Percentiles rank a stretch among this genome's conserved stretches.
Conservation (phyloP, 2,797 vertebrate species). For the Eurystomus glaucurus region DNA sequence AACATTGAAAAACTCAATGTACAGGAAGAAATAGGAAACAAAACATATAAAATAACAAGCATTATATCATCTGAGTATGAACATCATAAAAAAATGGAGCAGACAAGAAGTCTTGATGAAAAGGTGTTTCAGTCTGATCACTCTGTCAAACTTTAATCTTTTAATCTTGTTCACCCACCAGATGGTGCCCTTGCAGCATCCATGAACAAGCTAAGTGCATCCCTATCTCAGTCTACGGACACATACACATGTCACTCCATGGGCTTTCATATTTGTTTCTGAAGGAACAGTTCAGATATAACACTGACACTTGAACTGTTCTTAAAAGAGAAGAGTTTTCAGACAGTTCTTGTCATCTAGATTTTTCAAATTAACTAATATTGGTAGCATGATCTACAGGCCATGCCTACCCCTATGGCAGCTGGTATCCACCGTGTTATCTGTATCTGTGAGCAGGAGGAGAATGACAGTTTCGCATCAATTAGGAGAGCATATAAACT, state of each 20-base stretch:
- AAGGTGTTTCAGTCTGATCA: rapidly evolving
- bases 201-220: rapidly evolving
- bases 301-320: neutral
- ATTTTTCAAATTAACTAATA: conserved; percentile 68
- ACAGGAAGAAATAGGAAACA: neutral
- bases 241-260: rapidly evolving
- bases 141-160: neutral
- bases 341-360: neutral
- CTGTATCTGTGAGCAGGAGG: neutral
- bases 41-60: neutral
- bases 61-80: neutral
- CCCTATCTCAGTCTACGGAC: neutral
- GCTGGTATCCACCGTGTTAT: neutral
- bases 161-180: neutral
- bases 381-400: neutral
- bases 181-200: conserved; percentile 65
- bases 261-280: neutral
- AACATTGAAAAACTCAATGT: neutral
- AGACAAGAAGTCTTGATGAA: neutral
- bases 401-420: neutral
- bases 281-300: neutral
- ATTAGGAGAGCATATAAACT: neutral
- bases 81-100: neutral
- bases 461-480: conserved; percentile 40
- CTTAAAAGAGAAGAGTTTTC: neutral